Evolutionary conservation across 1,140 invertebrate species (phyloP).

Genomic region (Limonius californicus): DNA sequence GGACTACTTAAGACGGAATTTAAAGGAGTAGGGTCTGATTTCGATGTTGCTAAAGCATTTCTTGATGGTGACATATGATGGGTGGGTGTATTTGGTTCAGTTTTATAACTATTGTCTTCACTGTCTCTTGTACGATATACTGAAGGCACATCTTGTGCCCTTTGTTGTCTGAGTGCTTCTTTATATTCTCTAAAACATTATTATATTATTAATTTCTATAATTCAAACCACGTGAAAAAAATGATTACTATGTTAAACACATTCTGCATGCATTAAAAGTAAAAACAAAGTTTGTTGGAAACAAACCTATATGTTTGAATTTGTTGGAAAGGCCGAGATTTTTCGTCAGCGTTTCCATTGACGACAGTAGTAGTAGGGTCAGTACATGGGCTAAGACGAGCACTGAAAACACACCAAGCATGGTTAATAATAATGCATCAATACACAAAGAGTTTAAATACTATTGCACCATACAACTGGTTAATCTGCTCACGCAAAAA

Average conservation of each 20-base stretch:
- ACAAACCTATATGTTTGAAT: conserved; percentile 59
- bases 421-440: conserved; percentile 10
- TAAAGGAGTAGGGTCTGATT: conserved; percentile 45
- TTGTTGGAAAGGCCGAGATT: conserved; percentile 66
- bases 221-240: neutral
- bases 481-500: neutral
- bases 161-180: conserved; percentile 78
- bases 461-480: too few species aligned
- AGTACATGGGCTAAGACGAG: conserved; percentile 39
- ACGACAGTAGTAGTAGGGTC: conserved; percentile 40
- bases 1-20: conserved; percentile 43
- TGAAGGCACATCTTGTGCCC: conserved; percentile 65
- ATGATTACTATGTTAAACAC: too few species aligned
- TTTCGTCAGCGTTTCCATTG: conserved; percentile 53
- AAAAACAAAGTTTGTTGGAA: too few species aligned
- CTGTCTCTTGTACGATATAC: conserved; percentile 64
- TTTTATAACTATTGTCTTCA: conserved; percentile 45
- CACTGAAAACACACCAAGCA: conserved; percentile 37
- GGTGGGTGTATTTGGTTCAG: conserved; percentile 46
- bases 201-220: neutral
- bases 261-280: too few species aligned
- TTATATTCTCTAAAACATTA: conserved; percentile 71
- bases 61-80: conserved; percentile 38
- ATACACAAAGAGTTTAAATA: too few species aligned
- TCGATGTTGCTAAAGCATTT: conserved; percentile 42